Base-by-base conservation (phyloP, 2,888 invertebrate species). In the Thymelicus lineola region DNA sequence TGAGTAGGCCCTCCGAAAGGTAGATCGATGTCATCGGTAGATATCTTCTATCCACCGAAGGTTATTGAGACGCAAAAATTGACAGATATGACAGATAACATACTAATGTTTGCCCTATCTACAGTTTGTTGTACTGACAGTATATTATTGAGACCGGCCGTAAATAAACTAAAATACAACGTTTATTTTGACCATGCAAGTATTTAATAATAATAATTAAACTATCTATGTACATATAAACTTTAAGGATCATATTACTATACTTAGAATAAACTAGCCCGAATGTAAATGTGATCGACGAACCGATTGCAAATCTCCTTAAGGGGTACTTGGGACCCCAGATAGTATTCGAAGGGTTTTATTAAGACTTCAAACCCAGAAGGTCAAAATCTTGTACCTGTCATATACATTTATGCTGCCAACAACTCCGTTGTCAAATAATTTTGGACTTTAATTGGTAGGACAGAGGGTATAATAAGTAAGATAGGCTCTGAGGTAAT, bases 361-460 rank as follows among this genome's bases (percentile, higher is more conserved):
- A 86, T 83, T 79, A 81, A 82, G 85, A 80, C 84, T 88, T 89
- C 89, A 87, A 83, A 85, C 82, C 81, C 87, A 86, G 86, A 82
- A 84, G 65, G 65, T 83, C 81, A 81, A 79, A 83, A 78, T 80
- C 79, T 82, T 80, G 78, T 82, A 86, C 85, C 88, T 88, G 88
- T 85, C 85, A 82, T 81, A 78, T 79, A 79, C 82, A 83, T 69
- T 63, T 64, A 69, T 63, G 58, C 57, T 20, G 38, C 62, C 20
- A 61, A 62, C 63, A 63, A 55, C 17, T 20, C 7, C 3, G 36
- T 20, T 48, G 48, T 50, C 14, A 20, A 35, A 6, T 42, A 7
- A 81, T 72, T 79, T 75, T 77, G 42, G 71, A 75, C 79, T 73
- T 70, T 82, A 68, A 46, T 1, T 1, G 5, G 15, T 45, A 12